phyloP scores from a whole-genome alignment of 2,888 invertebrate species.

The Rotaria sp. region DNA sequence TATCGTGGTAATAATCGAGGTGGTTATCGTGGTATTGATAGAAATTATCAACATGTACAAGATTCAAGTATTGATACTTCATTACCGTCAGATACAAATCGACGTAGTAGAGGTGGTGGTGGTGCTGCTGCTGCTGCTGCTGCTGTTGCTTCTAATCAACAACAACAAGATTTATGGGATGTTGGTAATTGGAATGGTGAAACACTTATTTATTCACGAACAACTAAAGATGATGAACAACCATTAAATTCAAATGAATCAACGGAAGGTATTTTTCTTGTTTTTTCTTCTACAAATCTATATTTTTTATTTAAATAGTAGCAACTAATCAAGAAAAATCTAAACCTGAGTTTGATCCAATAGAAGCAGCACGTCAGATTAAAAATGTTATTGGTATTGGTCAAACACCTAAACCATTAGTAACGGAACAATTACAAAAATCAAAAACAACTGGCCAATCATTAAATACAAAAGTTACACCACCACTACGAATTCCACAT shows the following conservation, averaged over 20 bases:
- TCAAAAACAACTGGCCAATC: background rate
- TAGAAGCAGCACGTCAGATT: slow-evolving; percentile 12
- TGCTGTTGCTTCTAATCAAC: background rate
- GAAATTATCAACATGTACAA: slow-evolving; percentile 9
- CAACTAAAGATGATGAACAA: background rate
- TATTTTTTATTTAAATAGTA: background rate
- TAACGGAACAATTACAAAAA: background rate
- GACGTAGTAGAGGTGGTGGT: background rate
- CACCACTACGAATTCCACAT: slow-evolving; percentile 1
- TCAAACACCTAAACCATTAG: background rate
- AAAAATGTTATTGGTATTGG: slow-evolving; percentile 26
- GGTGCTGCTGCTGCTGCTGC: background rate
- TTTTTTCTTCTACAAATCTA: background rate
- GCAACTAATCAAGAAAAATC: background rate
- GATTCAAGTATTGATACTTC: background rate
- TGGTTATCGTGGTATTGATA: background rate
- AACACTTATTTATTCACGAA: background rate
- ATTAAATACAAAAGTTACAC: background rate
- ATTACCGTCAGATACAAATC: background rate
- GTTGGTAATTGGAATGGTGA: slow-evolving; percentile 6
- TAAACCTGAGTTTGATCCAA: background rate
- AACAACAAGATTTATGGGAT: background rate
- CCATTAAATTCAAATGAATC: background rate
- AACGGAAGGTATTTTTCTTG: background rate
- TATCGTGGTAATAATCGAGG: slow-evolving; percentile 5